Evolutionary conservation across 2,797 vertebrate genomes (phyloP).

Genomic region (Scolopax rusticola): DNA sequence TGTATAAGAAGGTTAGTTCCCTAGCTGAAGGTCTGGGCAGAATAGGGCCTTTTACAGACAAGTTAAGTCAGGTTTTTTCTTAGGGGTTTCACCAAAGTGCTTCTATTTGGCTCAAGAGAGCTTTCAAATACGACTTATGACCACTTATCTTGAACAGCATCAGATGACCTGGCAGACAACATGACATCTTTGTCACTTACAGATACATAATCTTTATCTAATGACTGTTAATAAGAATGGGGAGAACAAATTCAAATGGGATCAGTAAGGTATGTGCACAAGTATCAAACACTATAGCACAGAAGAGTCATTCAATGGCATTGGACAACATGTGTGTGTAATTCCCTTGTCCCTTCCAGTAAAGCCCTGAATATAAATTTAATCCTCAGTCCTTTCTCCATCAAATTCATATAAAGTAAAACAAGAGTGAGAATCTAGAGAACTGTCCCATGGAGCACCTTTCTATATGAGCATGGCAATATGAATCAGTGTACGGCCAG

Average conservation of each 20-base stretch:
- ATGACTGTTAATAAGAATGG: not conserved
- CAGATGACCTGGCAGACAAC: not conserved
- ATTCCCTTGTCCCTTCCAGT: not conserved
- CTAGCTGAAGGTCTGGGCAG: not conserved
- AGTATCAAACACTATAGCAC: not conserved
- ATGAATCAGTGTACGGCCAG: not conserved
- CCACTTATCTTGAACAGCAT: not conserved
- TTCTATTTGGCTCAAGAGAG: not conserved
- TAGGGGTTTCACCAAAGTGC: not conserved
- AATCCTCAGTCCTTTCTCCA: not conserved
- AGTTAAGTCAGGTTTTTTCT: not conserved
- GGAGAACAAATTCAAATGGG: not conserved
- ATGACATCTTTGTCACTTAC: not conserved
- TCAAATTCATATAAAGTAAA: not conserved
- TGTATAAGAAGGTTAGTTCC: not conserved
- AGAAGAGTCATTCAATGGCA: not conserved
- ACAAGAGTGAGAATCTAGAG: not conserved
- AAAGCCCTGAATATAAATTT: not conserved
- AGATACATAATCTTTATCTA: not conserved
- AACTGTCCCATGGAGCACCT: not conserved
- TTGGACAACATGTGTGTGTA: fast-evolving
- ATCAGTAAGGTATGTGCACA: not conserved
- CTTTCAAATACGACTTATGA: not conserved
- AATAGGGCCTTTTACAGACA: not conserved
- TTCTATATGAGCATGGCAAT: not conserved